Evolutionary conservation across 1,140 invertebrate genomes (phyloP).

Genomic region (Atta texana): DNA sequence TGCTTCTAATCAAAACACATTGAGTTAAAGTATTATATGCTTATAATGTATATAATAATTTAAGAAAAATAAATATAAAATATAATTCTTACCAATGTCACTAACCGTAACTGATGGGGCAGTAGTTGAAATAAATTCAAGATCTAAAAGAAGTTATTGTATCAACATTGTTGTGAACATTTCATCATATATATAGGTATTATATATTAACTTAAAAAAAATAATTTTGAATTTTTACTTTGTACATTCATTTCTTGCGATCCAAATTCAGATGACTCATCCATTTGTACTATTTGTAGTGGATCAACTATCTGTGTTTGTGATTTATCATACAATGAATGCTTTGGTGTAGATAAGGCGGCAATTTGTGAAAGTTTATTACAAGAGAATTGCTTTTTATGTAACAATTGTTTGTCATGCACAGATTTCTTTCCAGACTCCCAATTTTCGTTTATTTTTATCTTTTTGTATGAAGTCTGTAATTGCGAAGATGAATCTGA

Average conservation of each 20-base stretch:
- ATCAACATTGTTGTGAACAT: neutral
- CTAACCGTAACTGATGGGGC: neutral
- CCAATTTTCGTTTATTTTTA: neutral
- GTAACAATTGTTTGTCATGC: neutral
- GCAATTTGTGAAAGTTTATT: neutral
- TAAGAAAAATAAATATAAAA: slow-evolving; percentile 1
- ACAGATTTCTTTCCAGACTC: neutral
- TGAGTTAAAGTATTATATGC: neutral
- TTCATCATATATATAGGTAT: neutral
- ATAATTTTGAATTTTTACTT: neutral
- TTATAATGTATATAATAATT: neutral
- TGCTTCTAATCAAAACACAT: neutral
- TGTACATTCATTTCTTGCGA: neutral
- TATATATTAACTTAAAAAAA: neutral
- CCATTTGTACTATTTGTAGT: neutral
- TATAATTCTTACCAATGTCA: neutral
- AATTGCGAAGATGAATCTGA: slow-evolving; percentile 2
- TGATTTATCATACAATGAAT: slow-evolving; percentile 10
- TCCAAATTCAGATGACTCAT: neutral
- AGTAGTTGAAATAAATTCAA: neutral
- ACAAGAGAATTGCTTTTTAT: neutral
- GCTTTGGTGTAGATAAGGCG: neutral
- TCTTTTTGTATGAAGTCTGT: neutral
- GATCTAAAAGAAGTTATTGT: neutral
- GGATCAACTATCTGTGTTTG: neutral